Base-by-base conservation (phyloP, 1,140 invertebrate species). In the Pararge aegeria region DNA sequence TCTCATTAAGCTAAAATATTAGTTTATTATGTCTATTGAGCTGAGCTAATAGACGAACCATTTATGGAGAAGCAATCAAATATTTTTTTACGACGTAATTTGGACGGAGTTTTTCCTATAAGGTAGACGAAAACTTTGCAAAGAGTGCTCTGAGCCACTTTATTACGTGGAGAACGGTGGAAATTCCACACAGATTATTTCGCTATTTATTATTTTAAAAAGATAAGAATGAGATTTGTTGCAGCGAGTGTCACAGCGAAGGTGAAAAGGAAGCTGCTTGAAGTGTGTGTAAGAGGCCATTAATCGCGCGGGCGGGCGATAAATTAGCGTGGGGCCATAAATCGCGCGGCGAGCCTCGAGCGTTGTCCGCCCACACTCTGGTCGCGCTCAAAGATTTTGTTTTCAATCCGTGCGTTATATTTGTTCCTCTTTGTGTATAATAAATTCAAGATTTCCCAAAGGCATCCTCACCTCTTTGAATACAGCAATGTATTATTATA, bases 291-390 rank as follows among this genome's bases (percentile, higher is more conserved):
- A 69, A 78, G 76, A 67, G 74, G 68, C 70, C 75, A 78, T 76
- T 78, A 82, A 76, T 78, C 72, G 71, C 61, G 48, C 55, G 52
- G 51, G 42, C 24, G 55, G 56, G 68, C 68, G 57, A 82, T 82
- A 82, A 82, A 82, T 80, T 70, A 78, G 72, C 64, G 69, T 30
- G 56, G 59, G 61, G 42, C 42, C 60, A 75, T 78, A 77, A 78
- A 78, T 77, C 65, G 56, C 48, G 64, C 59, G 69, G 56, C 57
- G 38, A 44, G 50, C 30, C 42, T 34, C 12, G 30, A 0, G 51
- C 64, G 51, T 58, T 57, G 66, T 58, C 61, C 70, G 66, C 71
- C 67, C 67, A 61, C 66, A 58, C 58, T 44, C 34, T 61, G 54
- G 54, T 20, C 21, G 18, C 37, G 16, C 24, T 4, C 24, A 2